These are phyloP conservation scores for Paelopatides confundens DNA, from an alignment of 53 echinoderm and acorn worm species.

Conservation along the genomic window DNA sequence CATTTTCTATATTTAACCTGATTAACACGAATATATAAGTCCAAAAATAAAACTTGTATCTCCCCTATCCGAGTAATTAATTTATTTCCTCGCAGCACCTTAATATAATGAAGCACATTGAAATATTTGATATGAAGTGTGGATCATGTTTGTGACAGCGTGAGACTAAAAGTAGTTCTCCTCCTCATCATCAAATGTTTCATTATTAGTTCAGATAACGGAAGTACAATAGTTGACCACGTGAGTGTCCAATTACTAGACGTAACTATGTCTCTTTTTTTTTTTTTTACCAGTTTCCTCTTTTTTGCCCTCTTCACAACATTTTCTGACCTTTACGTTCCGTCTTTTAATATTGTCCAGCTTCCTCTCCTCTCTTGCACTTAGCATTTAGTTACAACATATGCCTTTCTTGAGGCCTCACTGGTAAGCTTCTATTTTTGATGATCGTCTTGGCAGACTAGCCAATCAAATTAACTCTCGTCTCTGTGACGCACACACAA, in stretches of 20 bases:
- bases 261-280: neutral
- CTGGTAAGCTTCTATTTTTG: slow-evolving; percentile 49
- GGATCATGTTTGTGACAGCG: neutral
- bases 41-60: too few relatives aligned
- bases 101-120: neutral
- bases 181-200: neutral
- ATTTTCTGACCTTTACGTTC: slow-evolving; percentile 27
- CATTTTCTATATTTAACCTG: too few relatives aligned
- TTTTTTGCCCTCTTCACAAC: neutral
- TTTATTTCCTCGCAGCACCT: neutral
- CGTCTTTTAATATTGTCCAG: slow-evolving; percentile 40
- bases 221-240: neutral
- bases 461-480: slow-evolving; percentile 47
- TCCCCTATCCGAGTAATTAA: too few relatives aligned
- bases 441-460: slow-evolving; percentile 2
- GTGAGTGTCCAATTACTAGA: neutral
- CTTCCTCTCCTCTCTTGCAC: neutral
- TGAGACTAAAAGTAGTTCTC: neutral
- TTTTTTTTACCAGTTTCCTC: neutral
- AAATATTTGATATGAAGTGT: neutral
- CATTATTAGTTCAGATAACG: neutral
- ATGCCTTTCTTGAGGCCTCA: slow-evolving; percentile 49
- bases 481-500: slow-evolving; percentile 35
- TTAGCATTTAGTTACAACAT: slow-evolving; percentile 46
- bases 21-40: too few relatives aligned